Conservation (phyloP, 2,888 invertebrate genomes). For the Lottia gigantea region DNA sequence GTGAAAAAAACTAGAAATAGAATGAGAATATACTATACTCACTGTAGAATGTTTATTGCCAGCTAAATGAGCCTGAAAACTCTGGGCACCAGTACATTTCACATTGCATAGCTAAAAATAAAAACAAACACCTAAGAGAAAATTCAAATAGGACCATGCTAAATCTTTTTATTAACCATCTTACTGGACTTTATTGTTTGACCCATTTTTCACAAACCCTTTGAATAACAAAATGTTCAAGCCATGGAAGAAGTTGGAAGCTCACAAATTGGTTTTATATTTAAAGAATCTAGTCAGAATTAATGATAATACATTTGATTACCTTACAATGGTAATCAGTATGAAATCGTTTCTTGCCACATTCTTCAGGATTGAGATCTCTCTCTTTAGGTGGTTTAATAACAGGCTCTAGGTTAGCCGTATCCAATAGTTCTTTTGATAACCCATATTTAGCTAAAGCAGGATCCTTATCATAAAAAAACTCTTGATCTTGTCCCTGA, state of each 20-base stretch:
- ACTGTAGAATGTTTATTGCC: slow-evolving; percentile 44
- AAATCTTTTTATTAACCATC: no score
- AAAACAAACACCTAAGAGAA: background rate
- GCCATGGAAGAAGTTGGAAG: no score
- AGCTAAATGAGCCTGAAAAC: slow-evolving; percentile 39
- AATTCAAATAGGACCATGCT: no score
- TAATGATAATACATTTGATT: slow-evolving; percentile 1
- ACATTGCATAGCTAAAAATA: slow-evolving; percentile 40
- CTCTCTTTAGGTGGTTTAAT: slow-evolving; percentile 11
- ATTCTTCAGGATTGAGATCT: slow-evolving; percentile 25
- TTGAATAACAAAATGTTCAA: no score
- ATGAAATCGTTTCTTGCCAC: slow-evolving; percentile 33
- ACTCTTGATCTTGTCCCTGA: no score
- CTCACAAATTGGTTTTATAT: no score
- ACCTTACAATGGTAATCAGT: slow-evolving; percentile 35
- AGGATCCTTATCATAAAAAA: no score
- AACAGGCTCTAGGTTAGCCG: background rate
- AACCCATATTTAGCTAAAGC: slow-evolving; percentile 1
- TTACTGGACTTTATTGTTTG: no score
- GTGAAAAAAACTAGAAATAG: slow-evolving; percentile 13
- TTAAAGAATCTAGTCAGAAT: no score
- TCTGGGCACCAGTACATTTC: slow-evolving; percentile 38
- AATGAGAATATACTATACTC: slow-evolving; percentile 24
- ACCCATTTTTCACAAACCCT: no score
- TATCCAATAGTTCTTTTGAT: background rate